Evolutionary conservation across 2,797 vertebrate genomes (phyloP).

Genomic region (Coilia nasus): DNA sequence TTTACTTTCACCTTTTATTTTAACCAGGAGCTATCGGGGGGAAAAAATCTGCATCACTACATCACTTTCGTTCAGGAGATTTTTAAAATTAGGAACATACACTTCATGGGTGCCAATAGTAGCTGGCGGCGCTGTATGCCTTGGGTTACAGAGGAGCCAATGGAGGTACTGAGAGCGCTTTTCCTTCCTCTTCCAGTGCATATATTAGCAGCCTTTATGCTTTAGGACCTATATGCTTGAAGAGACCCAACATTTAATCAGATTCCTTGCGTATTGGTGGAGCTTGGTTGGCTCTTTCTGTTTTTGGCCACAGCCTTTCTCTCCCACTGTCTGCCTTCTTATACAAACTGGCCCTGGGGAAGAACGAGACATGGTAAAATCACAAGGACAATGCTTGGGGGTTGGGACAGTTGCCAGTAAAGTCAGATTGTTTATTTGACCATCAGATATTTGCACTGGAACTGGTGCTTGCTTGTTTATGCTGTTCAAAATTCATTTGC

Average conservation of each 20-base stretch:
- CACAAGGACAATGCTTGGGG: not conserved
- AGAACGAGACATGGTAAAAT: not conserved
- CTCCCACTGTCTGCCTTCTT: constrained; percentile 2
- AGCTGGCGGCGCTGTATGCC: too few relatives aligned
- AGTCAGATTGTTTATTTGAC: not conserved
- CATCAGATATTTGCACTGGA: constrained; percentile 2
- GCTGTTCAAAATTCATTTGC: not conserved
- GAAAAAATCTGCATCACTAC: too few relatives aligned
- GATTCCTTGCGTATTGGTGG: not conserved
- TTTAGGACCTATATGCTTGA: not conserved
- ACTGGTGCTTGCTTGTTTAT: not conserved
- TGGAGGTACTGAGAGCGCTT: not conserved
- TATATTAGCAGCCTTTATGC: not conserved
- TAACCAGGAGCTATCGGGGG: too few relatives aligned
- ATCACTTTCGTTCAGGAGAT: too few relatives aligned
- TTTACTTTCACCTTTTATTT: too few relatives aligned
- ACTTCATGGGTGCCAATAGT: too few relatives aligned
- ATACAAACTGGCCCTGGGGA: not conserved
- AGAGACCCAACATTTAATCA: not conserved
- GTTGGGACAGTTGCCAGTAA: constrained; percentile 3
- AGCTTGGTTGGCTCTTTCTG: not conserved
- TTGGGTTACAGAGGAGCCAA: too few relatives aligned
- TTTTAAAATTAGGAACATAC: too few relatives aligned
- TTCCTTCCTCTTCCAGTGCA: not conserved
- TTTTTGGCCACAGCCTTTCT: not conserved